Base-by-base conservation (phyloP, 2,113 vertebrate genomes). In the Rissa tridactyla region DNA sequence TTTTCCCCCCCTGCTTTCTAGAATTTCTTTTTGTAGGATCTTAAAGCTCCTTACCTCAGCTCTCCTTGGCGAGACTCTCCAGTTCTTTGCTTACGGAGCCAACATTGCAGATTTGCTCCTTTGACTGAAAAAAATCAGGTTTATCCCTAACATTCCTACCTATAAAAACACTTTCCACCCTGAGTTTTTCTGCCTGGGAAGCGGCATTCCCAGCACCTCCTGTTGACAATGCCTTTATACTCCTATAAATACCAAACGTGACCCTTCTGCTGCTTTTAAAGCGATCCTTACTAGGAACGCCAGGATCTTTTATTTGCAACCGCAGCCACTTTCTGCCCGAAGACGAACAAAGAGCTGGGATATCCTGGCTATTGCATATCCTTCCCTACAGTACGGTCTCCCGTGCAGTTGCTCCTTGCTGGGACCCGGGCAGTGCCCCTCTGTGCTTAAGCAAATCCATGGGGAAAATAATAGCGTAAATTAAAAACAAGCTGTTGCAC, bases 301-400 rank as follows among this genome's bases (percentile, higher is more conserved):
- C n/a, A 9, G 40, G 36, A 49, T 14, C 40, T 49, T 73, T 51
- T 26, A 23, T 69, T 32, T 61, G 51, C 55, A 44, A 21, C n/a
- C 2, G 3, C 34, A 55, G 55, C 44, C 65, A 3, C 49, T 82
- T 57, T 58, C 71, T 55, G 40, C 34, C 42, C 1, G 2, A 17
- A 17, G 52, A 62, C 3, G 5, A 52, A 13, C 1, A 0, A 38
- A 47, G 15, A n/a, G 12, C 70, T 0, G 2, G 73, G 73, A 26
- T 26, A 46, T 30, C 44, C 71, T 3, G 32, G 44, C 29, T 32
- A 3, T 51, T 7, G 10, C 1, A 0, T 7, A 10, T 29, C 55
- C 65, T 4, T 68, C 46, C 54, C 64, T 17, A 23, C 27, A 25
- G 44, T n/a, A 15, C 19, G 4, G 2, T n/a, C 22, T 66, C 47